Percentiles rank a stretch among this genome's conserved stretches.
These are phyloP conservation scores for Lasiurus cinereus DNA, from an alignment of 2,113 vertebrate species.

Conservation along the genomic window DNA sequence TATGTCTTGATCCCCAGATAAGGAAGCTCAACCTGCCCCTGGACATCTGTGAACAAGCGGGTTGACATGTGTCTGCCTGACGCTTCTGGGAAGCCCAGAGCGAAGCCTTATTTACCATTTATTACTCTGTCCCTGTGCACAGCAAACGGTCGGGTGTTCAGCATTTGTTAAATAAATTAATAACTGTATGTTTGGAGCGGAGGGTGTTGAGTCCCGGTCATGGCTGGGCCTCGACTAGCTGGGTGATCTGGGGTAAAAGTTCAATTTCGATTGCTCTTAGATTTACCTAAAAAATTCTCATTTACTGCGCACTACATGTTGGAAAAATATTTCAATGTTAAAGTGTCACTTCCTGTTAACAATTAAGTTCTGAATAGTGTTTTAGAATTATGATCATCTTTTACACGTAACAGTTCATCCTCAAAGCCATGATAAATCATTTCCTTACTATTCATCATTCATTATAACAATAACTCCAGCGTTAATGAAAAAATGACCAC, in stretches of 20 bases:
- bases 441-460: neutral
- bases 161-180: neutral
- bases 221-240: neutral
- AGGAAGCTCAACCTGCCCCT: neutral
- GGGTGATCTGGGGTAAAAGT: neutral
- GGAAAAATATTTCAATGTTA: constrained; percentile 15
- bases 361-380: constrained; percentile 24
- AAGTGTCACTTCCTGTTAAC: constrained; percentile 26
- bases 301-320: neutral
- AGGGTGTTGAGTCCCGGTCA: neutral
- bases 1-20: neutral
- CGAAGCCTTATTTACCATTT: neutral
- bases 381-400: neutral
- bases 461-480: neutral
- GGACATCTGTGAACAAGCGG: neutral
- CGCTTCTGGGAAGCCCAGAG: neutral
- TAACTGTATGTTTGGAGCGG: neutral
- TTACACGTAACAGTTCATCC: neutral
- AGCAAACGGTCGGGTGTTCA: neutral
- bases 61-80: neutral
- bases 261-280: constrained; percentile 6
- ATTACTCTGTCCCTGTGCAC: neutral
- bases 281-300: constrained; percentile 13
- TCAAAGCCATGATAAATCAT: neutral
- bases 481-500: neutral